Percentiles rank a stretch among this genome's conserved stretches.
phyloP scores from a whole-genome alignment of 2,797 vertebrate species.

The Etheostoma nigrum region DNA sequence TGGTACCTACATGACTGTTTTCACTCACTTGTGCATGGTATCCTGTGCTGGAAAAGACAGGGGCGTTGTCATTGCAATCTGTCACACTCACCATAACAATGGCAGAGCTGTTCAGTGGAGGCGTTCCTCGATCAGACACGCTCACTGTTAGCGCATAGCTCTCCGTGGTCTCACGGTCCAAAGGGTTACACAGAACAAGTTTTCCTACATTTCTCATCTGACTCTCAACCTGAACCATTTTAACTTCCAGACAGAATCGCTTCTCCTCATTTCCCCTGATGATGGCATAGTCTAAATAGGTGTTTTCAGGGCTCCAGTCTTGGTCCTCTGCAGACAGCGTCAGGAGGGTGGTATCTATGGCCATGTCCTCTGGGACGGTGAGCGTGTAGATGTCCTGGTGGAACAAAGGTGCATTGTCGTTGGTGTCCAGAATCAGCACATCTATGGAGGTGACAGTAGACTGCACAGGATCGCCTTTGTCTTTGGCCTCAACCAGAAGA shows the following conservation, averaged over 20 bases:
- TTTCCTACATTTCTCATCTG: slow-evolving; percentile 79
- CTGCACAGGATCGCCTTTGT: slow-evolving; percentile 86
- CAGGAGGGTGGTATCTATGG: slow-evolving; percentile 84
- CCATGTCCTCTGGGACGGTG: slow-evolving; percentile 85
- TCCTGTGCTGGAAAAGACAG: slow-evolving; percentile 84
- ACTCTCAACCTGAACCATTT: slow-evolving; percentile 71
- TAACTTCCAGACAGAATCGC: slow-evolving; percentile 87
- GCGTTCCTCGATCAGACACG: slow-evolving; percentile 86
- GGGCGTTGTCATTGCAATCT: slow-evolving; percentile 92
- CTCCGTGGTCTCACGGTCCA: slow-evolving; percentile 88
- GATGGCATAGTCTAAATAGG: slow-evolving; percentile 86
- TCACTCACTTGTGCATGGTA: slow-evolving; percentile 89
- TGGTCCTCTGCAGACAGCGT: slow-evolving; percentile 86
- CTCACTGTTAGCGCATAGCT: slow-evolving; percentile 86
- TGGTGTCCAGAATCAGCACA: slow-evolving; percentile 86
- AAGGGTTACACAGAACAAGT: slow-evolving; percentile 85
- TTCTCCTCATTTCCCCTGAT: slow-evolving; percentile 86
- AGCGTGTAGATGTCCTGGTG: slow-evolving; percentile 84
- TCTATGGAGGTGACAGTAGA: slow-evolving; percentile 85
- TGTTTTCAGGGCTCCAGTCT: slow-evolving; percentile 87
- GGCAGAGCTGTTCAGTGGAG: slow-evolving; percentile 87
- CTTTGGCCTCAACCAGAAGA: slow-evolving; percentile 90
- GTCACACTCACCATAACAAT: slow-evolving; percentile 86
- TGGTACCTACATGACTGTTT: slow-evolving; percentile 82
- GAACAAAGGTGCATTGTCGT: slow-evolving; percentile 89